These are phyloP conservation scores for Microchirus variegatus DNA, from an alignment of 2,797 vertebrate genomes.

Conservation along the genomic window DNA sequence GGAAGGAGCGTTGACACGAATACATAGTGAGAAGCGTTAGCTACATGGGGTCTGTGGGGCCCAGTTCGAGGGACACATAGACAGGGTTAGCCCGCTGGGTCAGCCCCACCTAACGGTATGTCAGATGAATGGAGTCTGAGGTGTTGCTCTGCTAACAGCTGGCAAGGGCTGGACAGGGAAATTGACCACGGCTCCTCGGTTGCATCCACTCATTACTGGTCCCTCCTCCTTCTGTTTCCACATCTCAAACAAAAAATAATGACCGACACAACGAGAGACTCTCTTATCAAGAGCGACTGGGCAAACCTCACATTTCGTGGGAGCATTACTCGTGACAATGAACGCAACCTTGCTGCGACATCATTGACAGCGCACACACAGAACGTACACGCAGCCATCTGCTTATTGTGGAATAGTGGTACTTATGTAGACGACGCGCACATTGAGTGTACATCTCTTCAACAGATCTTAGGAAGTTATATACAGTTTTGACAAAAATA, in stretches of 20 bases:
- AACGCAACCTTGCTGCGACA: too few relatives aligned
- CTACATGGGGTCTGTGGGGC: conserved; percentile 81
- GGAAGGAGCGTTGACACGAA: conserved; percentile 58
- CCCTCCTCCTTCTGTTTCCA: conserved; percentile 47
- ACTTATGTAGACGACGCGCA: too few relatives aligned
- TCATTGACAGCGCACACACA: too few relatives aligned
- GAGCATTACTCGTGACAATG: too few relatives aligned
- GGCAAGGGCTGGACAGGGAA: conserved; percentile 64
- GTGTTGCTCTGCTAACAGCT: conserved; percentile 60
- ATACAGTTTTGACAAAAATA: too few relatives aligned
- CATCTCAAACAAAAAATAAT: conserved; percentile 27
- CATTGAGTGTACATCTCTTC: too few relatives aligned
- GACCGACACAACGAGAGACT: conserved; percentile 9
- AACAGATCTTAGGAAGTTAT: too few relatives aligned
- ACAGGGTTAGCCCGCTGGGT: conserved; percentile 72
- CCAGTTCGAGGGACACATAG: conserved; percentile 77
- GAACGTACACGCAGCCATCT: too few relatives aligned
- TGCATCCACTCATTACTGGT: conserved; percentile 46
- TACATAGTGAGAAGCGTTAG: conserved; percentile 66
- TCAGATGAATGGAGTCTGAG: conserved; percentile 71
- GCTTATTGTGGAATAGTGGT: too few relatives aligned
- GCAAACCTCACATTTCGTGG: too few relatives aligned
- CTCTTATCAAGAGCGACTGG: too few relatives aligned
- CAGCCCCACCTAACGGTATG: conserved; percentile 78
- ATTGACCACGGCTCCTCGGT: conserved; percentile 48